These are phyloP conservation scores for Liodrosophila aerea DNA, from an alignment of 2,888 invertebrate species.

Conservation along the genomic window DNA sequence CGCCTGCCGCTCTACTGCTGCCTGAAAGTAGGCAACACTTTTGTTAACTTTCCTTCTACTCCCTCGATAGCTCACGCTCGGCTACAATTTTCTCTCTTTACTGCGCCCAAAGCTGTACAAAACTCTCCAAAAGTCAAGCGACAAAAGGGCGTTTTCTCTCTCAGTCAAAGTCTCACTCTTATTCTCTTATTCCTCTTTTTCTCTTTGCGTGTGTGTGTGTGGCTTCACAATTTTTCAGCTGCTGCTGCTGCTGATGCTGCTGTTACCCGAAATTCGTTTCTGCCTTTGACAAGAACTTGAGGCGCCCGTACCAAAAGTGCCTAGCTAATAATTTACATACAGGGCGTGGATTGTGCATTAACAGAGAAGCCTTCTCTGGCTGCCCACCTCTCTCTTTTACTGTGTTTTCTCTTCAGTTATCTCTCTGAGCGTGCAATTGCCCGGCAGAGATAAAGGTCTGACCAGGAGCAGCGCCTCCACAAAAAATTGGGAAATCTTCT, in stretches of 20 bases:
- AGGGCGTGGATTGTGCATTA: conserved; percentile 77
- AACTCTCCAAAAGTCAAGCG: conserved; percentile 16
- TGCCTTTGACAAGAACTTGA: conserved; percentile 65
- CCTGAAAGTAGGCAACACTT: conserved; percentile 7
- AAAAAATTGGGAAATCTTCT: conserved; percentile 41
- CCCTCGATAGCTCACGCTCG: background rate
- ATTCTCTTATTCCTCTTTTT: conserved; percentile 43
- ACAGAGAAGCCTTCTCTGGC: conserved; percentile 39
- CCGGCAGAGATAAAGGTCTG: conserved; percentile 56
- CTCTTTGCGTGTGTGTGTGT: conserved; percentile 1
- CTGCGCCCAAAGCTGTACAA: conserved; percentile 32
- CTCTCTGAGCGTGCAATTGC: conserved; percentile 30
- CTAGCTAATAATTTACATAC: conserved; percentile 79
- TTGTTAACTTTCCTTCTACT: background rate
- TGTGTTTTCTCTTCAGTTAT: conserved; percentile 2
- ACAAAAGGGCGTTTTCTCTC: conserved; percentile 71
- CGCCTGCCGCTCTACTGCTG: background rate
- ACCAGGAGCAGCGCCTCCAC: conserved; percentile 53
- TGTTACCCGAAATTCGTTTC: conserved; percentile 35
- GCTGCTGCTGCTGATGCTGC: conserved; percentile 21
- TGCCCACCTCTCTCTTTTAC: conserved; percentile 4
- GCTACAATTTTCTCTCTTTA: conserved; percentile 24
- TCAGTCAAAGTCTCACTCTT: conserved; percentile 16
- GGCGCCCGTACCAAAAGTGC: conserved; percentile 69
- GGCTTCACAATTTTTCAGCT: conserved; percentile 55